Conservation (phyloP, 2,113 vertebrate genomes). For the Lepisosteus oculatus region DNA sequence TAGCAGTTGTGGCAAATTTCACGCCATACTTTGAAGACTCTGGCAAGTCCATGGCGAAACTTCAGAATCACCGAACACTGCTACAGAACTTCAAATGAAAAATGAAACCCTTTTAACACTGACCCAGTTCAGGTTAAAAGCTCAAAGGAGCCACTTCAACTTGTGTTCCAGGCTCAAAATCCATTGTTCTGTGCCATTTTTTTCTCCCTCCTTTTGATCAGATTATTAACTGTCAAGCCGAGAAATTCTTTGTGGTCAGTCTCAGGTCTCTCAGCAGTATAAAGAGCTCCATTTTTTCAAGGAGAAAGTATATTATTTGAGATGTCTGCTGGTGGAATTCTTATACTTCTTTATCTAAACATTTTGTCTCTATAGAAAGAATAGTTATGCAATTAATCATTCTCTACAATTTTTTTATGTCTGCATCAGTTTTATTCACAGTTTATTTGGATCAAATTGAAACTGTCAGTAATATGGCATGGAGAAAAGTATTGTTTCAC, state of each 20-base stretch:
- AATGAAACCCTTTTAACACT: constrained; percentile 47
- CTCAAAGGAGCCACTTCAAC: constrained; percentile 23
- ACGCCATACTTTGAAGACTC: constrained; percentile 17
- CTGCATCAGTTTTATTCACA: no score
- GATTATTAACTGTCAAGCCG: background rate
- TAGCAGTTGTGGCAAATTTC: constrained; percentile 36
- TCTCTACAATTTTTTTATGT: no score
- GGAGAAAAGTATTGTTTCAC: no score
- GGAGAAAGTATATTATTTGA: background rate
- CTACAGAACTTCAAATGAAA: background rate
- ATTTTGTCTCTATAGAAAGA: no score
- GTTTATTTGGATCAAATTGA: no score
- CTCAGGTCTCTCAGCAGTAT: background rate
- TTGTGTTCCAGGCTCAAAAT: constrained; percentile 1
- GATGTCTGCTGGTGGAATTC: background rate
- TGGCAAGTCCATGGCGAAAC: background rate
- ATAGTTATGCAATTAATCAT: no score
- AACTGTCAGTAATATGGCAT: no score
- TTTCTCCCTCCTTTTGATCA: background rate
- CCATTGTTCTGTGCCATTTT: background rate
- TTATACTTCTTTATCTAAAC: no score
- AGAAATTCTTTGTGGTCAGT: background rate
- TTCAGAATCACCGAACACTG: background rate
- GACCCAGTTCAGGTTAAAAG: constrained; percentile 45
- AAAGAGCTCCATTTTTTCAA: background rate